Evolutionary conservation across 2,888 invertebrate genomes (phyloP), one percentile per base, ranked within the genome.

Genomic region (Melipona beecheii): DNA sequence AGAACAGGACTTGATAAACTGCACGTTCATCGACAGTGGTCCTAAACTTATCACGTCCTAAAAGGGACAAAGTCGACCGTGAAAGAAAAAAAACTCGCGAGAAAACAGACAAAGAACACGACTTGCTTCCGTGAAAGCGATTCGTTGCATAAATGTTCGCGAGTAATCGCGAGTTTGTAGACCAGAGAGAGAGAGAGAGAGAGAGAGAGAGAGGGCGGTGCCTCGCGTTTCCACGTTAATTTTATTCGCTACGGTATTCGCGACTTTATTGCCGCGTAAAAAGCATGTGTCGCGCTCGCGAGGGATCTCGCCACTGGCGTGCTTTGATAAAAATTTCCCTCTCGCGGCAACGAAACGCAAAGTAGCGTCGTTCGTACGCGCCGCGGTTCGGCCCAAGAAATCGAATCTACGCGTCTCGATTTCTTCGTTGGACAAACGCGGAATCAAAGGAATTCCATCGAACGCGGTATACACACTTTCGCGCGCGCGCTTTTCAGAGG

Each of bases 341-440:
- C 19, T 27, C 54, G 21, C 68, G 31, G 17, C 49, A 49, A 49
- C 24, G 80, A 58, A 43, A 74, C 70, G 27, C 43, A 43, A 2
- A 43, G 43, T 43, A 43, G 43, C 9, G 43, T 43, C 43, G 43
- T 43, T 43, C 43, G 43, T 43, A 9, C 11, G 1, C 43, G 9
- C 9, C 36, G 43, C 2, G 9, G 43, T 43, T 43, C 43, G 11
- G 50, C 15, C n/a, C 49, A 21, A 36, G 68, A 70, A 81, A 81
- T 83, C 78, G 72, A 71, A 83, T 83, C 62, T 70, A 54, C 77
- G 64, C 64, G 71, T 65, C 66, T 52, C 64, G 71, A 70, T 80
- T 80, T 85, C 83, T 76, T 85, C 76, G 79, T 80, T 85, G 77
- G 62, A 58, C 66, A 77, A 68, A 69, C 73, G 74, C 58, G 31